These are phyloP conservation scores for Ptychobarbus kaznakovi DNA, from an alignment of 2,797 vertebrate species.

Conservation along the genomic window DNA sequence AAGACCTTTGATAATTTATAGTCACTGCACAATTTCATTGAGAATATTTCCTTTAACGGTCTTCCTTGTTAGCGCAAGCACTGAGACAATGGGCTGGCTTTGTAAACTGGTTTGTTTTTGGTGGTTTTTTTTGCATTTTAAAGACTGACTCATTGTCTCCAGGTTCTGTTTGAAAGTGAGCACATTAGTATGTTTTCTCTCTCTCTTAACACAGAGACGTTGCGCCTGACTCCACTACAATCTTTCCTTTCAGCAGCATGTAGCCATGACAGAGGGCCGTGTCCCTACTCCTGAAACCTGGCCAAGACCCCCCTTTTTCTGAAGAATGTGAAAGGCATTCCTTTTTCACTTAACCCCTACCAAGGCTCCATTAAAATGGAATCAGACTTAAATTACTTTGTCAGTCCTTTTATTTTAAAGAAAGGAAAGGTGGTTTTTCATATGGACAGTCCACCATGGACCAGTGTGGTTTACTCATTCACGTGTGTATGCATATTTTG, in stretches of 20 bases:
- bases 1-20: slow-evolving; percentile 41
- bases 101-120: slow-evolving; percentile 14
- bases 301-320: slow-evolving; percentile 56
- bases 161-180: slow-evolving; percentile 27
- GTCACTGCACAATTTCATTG: slow-evolving; percentile 20
- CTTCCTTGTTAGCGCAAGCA: slow-evolving; percentile 26
- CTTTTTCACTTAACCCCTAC: slow-evolving; percentile 61
- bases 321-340: slow-evolving; percentile 63
- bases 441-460: slow-evolving; percentile 11
- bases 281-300: slow-evolving; percentile 58
- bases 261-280: slow-evolving; percentile 55
- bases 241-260: slow-evolving; percentile 54
- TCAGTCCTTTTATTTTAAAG: slow-evolving; percentile 56
- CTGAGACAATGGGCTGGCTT: slow-evolving; percentile 7
- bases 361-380: slow-evolving; percentile 63
- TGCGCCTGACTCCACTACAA: slow-evolving; percentile 56
- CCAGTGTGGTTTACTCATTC: neutral
- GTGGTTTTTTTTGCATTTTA: slow-evolving; percentile 14
- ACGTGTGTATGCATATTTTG: neutral
- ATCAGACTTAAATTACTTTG: slow-evolving; percentile 59
- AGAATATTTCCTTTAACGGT: slow-evolving; percentile 27
- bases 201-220: slow-evolving; percentile 68
- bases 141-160: slow-evolving; percentile 32
- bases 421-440: slow-evolving; percentile 44
- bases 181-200: slow-evolving; percentile 65